Evolutionary conservation across 1,140 invertebrate genomes (phyloP), one percentile per base, ranked within the genome.

Genomic region (Saccostrea cuccullata): DNA sequence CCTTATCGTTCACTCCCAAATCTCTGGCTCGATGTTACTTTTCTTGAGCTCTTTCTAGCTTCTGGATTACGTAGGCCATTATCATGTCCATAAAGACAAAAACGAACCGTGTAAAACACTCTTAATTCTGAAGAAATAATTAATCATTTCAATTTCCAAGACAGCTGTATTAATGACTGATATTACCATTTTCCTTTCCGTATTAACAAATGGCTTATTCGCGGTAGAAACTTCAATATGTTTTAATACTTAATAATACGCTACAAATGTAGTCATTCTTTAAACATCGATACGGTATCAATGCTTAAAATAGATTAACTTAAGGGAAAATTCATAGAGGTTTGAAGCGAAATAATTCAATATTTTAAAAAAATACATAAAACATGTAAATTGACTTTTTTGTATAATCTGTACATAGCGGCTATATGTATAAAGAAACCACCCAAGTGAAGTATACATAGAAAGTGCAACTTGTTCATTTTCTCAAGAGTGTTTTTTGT

Each of bases 61-160:
- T 64, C 3, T 17, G n/a, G 58, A 30, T 77, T 77, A 30, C 11
- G 23, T 17, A 77, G 15, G 30, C 70, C 70, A 77, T 77, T 77
- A 30, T 77, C 70, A 77, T 77, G 26, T 6, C 17, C 17, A 64
- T n/a, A 64, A 13, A 20, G 15, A 64, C n/a, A 64, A 64, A 20
- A 64, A 64, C 6, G 58, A 77, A 77, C 70, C 6, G 23, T 30
- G 70, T 15, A 30, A 15, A 30, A 30, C 13, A 77, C 20, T 36
- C 70, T 36, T 36, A 36, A 30, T 30, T 77, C 70, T 77, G 26
- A 6, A 36, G 70, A 77, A 17, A 77, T 23, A 64, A 77, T 77
- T 30, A 77, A 77, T 77, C 70, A 77, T 77, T 77, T 77, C 70
- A 77, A 77, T 30, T 77, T 77, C 15, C 70, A 36, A 12, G 70